These are phyloP conservation scores for Cygnus buccinator DNA, from an alignment of 2,113 vertebrate genomes.

Conservation along the genomic window DNA sequence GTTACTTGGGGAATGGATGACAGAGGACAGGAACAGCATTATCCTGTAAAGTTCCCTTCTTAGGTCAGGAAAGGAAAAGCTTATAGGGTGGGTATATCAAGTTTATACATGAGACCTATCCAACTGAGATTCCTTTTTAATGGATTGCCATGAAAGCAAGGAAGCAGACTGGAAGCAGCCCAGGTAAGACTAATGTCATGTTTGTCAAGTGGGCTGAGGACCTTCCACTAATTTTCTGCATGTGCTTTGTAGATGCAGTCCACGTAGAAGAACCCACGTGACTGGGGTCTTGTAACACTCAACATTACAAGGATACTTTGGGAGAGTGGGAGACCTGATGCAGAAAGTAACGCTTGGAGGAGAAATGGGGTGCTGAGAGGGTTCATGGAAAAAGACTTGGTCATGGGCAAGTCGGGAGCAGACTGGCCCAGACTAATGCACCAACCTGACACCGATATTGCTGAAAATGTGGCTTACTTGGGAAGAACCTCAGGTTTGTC, in stretches of 20 bases:
- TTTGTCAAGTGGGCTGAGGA: neutral
- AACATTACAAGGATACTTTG: neutral
- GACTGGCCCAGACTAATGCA: too few species aligned
- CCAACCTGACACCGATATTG: neutral
- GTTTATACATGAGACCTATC: neutral
- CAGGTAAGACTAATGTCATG: neutral
- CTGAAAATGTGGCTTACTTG: neutral
- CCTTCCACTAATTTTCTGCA: neutral
- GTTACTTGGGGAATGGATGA: neutral
- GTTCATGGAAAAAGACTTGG: neutral
- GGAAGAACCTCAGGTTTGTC: neutral
- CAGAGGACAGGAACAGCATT: neutral
- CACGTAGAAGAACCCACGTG: neutral
- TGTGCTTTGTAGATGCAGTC: neutral
- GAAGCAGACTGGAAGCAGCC: neutral
- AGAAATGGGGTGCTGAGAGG: neutral
- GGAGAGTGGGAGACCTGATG: neutral
- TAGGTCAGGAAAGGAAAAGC: neutral
- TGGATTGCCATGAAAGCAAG: neutral
- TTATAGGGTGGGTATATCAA: neutral
- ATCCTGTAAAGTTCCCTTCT: neutral
- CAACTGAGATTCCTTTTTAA: neutral
- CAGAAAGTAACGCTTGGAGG: neutral
- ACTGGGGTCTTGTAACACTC: rapidly evolving
- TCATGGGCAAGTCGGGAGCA: neutral